Conservation (phyloP, 2,113 vertebrate species). For the Nesogale talazaci region DNA sequence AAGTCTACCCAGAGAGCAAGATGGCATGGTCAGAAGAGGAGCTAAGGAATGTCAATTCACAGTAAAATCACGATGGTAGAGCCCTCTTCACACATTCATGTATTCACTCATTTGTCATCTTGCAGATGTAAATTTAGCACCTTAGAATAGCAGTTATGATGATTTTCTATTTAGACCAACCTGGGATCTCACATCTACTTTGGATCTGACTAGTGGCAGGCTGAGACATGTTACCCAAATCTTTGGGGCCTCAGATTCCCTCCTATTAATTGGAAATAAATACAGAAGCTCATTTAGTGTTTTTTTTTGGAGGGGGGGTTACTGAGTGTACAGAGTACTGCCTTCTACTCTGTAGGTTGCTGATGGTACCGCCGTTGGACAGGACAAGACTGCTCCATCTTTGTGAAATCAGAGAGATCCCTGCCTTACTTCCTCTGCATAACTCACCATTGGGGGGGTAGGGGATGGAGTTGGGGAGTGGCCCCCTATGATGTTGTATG, state of each 20-base stretch:
- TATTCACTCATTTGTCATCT: neutral
- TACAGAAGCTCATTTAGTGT: rapidly evolving
- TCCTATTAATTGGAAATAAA: neutral
- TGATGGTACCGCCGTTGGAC: neutral
- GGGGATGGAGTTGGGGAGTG: too few species aligned
- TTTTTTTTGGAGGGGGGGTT: too few species aligned
- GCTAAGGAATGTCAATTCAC: rapidly evolving
- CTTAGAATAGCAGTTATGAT: neutral
- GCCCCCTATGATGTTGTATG: too few species aligned
- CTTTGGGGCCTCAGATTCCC: neutral
- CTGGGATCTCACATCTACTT: neutral
- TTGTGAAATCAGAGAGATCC: neutral
- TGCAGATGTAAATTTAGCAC: neutral
- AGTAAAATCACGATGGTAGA: neutral
- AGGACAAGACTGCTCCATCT: neutral
- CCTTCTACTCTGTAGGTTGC: neutral
- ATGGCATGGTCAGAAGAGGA: neutral
- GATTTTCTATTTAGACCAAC: neutral
- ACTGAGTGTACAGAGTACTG: too few species aligned
- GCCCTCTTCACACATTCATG: neutral
- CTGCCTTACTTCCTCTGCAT: neutral
- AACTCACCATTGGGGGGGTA: neutral
- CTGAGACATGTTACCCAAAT: too few species aligned
- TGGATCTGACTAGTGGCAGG: neutral
- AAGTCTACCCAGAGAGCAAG: neutral